Base-by-base conservation (phyloP, 2,113 vertebrate species). In the Otis tarda region DNA sequence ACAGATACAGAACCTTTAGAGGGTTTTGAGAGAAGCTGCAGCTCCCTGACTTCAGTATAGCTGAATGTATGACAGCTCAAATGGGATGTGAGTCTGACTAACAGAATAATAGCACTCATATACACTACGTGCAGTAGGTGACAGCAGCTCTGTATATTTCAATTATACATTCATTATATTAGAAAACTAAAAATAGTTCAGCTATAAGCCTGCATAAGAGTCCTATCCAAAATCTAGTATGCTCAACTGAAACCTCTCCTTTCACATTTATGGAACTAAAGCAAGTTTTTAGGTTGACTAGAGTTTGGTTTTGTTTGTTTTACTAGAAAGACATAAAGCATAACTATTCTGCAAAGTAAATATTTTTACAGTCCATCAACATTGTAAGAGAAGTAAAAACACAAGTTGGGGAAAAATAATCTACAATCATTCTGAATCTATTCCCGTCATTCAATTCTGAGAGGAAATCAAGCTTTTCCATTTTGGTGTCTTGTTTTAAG, bases 341-440 rank as follows among this genome's bases (percentile, higher is more conserved):
- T 68, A 30, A 61, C 25, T 67, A 47, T 23, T 80, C 35, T 49
- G 33, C 33, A 84, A 89, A 82, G 55, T 14, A 91, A 92, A 67
- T 47, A 61, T 76, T 96, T 97, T 89, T 95, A 64, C 57, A 85
- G 65, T 30, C 39, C 25, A 50, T 60, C 78, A 91, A 55, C 19
- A 8, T 65, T 55, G 28, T 13, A 89, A 73, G 25, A 89, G 30
- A 93, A 93, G 20, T 69, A 31, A 76, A 93, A 94, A 82, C 50
- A 94, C 5, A 68, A 87, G 14, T 5, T 55, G 24, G 30, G 25
- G 20, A 10, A 61, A 95, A 95, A 76, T 35, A 1, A 55, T 41
- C n/a, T 65, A 45, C 9, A 37, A 4, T 45, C 7, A 55, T 49
- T 73, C 50, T 87, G 89, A 87, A 89, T 23, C 5, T 9, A 57